phyloP scores from a whole-genome alignment of 2,888 invertebrate species.

The Nemoura dubitans region DNA sequence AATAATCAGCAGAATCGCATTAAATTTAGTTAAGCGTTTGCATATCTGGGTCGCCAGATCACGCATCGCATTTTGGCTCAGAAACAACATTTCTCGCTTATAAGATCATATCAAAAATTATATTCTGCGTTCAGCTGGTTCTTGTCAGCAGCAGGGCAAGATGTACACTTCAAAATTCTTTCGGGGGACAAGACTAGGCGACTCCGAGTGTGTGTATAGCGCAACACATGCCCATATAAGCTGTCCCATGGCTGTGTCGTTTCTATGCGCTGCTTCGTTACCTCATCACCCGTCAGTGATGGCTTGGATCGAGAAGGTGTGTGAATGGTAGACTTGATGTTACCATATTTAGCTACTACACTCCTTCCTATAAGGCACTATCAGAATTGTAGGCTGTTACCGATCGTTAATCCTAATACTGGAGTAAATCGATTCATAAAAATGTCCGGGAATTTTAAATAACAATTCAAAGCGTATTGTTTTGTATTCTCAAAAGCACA shows the following conservation, averaged over 20 bases:
- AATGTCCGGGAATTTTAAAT: background rate
- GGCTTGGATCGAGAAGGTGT: background rate
- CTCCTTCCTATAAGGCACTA: background rate
- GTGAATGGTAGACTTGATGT: background rate
- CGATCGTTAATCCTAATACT: background rate
- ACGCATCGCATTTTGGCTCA: background rate
- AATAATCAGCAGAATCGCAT: background rate
- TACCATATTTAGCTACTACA: background rate
- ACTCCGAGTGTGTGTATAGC: background rate
- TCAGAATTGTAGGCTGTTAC: background rate
- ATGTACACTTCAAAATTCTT: background rate
- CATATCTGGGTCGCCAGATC: background rate
- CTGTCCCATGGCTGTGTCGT: too few relatives aligned
- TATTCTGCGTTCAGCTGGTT: background rate
- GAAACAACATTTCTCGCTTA: background rate
- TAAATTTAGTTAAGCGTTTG: background rate
- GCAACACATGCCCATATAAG: background rate
- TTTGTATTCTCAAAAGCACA: too few relatives aligned
- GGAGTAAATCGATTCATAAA: background rate
- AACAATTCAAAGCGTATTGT: too few relatives aligned
- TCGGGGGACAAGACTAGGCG: background rate
- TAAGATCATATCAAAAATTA: slow-evolving; percentile 7
- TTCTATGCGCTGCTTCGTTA: background rate
- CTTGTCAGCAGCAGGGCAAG: background rate
- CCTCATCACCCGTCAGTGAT: background rate